Evolutionary conservation across 1,140 invertebrate species (phyloP), one percentile per base, ranked within the genome.

Genomic region (Parasteatoda tepidariorum): DNA sequence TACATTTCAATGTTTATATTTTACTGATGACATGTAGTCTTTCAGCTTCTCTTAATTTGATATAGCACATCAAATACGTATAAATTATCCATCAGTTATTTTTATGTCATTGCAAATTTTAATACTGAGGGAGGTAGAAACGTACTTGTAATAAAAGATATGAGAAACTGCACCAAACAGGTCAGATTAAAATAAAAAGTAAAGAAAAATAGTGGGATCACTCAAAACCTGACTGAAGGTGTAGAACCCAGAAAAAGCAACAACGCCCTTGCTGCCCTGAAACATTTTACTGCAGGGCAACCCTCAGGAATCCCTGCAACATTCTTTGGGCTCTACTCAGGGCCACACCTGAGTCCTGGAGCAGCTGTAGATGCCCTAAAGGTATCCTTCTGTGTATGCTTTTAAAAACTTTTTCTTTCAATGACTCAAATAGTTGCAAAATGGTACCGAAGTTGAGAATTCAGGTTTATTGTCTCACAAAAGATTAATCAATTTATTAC

Each of bases 261-360:
- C 78, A 54, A 82, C 78, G 78, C 78, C 78, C 78, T 82, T 48
- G 22, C 62, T 68, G 48, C 76, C 76, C 76, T 31, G 13, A 73
- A 59, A 55, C 74, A 48, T 31, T 78, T 78, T 28, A 33, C 74
- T 38, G 24, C 48, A 59, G 66, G 78, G 66, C 24, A 62, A 26
- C 33, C 78, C 78, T 61, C 48, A 26, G 33, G 78, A 57, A 30
- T 61, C 30, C 48, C 0, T 24, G 74, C 38, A 54, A 54, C 78
- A 82, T 82, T 82, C 78, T 82, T 82, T 31, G 67, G 31, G 55
- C 78, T 61, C 55, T n/a, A 82, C 41, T 79, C 76, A 79, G 76
- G 76, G 76, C 78, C 78, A 82, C 78, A 71, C 78, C 78, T 82
- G 78, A 71, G 78, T 62, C 54, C 78, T n/a, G 33, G 76, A 79